Percentiles rank a stretch among this genome's conserved stretches.
phyloP scores from a whole-genome alignment of 1,140 invertebrate species.

The Tribolium madens region DNA sequence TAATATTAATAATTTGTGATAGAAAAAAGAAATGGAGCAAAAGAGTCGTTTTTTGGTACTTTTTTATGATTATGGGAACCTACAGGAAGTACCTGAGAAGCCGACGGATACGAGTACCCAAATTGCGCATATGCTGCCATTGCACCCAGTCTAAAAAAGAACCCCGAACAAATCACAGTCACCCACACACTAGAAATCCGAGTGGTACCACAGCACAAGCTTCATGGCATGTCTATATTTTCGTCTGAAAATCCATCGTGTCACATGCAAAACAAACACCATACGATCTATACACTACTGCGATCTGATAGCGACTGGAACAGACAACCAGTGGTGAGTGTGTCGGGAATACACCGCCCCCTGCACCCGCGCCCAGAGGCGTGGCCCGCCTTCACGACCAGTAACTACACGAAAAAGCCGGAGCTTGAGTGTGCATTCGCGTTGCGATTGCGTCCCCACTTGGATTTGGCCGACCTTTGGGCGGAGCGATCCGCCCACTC shows the following conservation, averaged over 20 bases:
- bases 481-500: conserved; percentile 47
- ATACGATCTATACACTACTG: conserved; percentile 54
- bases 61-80: neutral
- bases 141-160: conserved; percentile 52
- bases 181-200: conserved; percentile 53
- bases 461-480: neutral
- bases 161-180: conserved; percentile 49
- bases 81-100: conserved; percentile 76
- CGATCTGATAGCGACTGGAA: conserved; percentile 63
- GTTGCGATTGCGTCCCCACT: conserved; percentile 58
- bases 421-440: conserved; percentile 43
- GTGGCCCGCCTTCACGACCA: conserved; percentile 54
- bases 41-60: too few species aligned
- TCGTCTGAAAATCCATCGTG: conserved; percentile 52
- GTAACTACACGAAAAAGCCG: conserved; percentile 61
- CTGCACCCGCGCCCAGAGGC: conserved; percentile 56
- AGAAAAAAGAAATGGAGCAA: too few species aligned
- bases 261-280: conserved; percentile 60
- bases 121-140: conserved; percentile 88
- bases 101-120: conserved; percentile 83
- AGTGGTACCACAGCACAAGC: conserved; percentile 52
- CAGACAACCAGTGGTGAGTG: conserved; percentile 43
- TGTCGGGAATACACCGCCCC: conserved; percentile 52
- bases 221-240: conserved; percentile 54
- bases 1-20: neutral